phyloP scores from a whole-genome alignment of 2,797 vertebrate species.

The Chelon labrosus region DNA sequence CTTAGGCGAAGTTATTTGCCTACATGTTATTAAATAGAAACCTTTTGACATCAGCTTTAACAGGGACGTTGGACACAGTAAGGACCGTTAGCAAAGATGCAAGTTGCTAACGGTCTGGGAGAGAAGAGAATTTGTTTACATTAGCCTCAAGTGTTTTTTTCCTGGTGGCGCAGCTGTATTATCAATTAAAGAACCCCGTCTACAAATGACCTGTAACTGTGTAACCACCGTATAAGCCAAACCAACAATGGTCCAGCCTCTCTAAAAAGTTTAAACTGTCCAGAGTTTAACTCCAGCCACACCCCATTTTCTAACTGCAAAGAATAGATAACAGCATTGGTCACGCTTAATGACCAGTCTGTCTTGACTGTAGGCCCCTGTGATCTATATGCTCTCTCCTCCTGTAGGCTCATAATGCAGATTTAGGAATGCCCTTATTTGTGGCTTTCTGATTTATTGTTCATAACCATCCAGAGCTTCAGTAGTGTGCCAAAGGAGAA shows the following conservation, averaged over 20 bases:
- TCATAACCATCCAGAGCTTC: neutral
- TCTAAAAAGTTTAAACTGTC: slow-evolving; percentile 17
- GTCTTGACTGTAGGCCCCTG: neutral
- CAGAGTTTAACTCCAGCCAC: slow-evolving; percentile 45
- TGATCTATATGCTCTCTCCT: neutral
- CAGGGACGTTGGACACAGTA: neutral
- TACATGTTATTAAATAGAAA: neutral
- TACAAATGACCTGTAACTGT: neutral
- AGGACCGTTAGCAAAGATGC: neutral
- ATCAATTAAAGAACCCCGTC: neutral
- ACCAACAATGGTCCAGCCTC: neutral
- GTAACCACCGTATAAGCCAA: neutral
- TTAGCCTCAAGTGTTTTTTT: slow-evolving; percentile 29
- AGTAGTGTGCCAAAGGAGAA: slow-evolving; percentile 7
- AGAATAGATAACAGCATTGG: slow-evolving; percentile 63
- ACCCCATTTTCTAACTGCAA: slow-evolving; percentile 58
- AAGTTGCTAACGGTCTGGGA: neutral
- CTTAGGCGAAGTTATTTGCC: neutral
- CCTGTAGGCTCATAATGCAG: too few relatives aligned
- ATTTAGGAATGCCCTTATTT: neutral
- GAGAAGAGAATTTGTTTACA: slow-evolving; percentile 50
- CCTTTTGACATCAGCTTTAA: neutral
- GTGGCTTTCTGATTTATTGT: neutral
- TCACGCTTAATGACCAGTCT: slow-evolving; percentile 30
- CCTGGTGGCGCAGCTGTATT: neutral